Evolutionary conservation across 1,140 invertebrate species (phyloP), one percentile per base, ranked within the genome.

Genomic region (Drosophila teissieri): DNA sequence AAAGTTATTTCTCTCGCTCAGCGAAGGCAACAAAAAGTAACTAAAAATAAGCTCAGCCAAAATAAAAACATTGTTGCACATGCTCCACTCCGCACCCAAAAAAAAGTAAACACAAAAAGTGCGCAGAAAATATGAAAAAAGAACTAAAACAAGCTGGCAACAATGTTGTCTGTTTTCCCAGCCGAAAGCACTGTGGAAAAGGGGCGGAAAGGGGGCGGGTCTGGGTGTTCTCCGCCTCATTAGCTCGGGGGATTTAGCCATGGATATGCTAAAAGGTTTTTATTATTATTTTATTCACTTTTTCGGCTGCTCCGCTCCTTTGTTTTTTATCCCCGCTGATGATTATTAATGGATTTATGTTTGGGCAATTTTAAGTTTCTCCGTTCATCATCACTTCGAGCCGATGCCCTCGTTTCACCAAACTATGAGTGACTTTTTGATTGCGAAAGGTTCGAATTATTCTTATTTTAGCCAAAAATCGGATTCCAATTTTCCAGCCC

Each of bases 41-140:
- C 82, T 86, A 86, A 86, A 86, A 83, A 86, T 88, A 88, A 88
- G 79, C 83, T 64, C 74, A 72, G 69, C 74, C 83, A 82, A 68
- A 85, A 88, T 86, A 83, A 88, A 86, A 88, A 88, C 83, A 88
- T 88, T 88, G 83, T 88, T 88, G 83, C 83, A 88, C 83, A 88
- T 86, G 83, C 73, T 58, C 60, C 72, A 70, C 51, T 70, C 49
- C 27, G 44, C 42, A 61, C 36, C 51, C 34, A 44, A 56, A 73
- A 73, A 42, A 46, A 34, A 27, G 5, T 24, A 31, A 14, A 37
- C 11, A 37, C 55, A 70, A 61, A 70, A 37, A 19, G 19, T 37
- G 15, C 7, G 1, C 17, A 12, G 17, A 69, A n/a, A 27, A 24
- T 17, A n/a, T 22, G 51, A 61, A 40, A 60, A 40, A 68, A 39